These are phyloP conservation scores for Chionodraco myersi DNA, from an alignment of 2,113 vertebrate genomes.

Conservation along the genomic window DNA sequence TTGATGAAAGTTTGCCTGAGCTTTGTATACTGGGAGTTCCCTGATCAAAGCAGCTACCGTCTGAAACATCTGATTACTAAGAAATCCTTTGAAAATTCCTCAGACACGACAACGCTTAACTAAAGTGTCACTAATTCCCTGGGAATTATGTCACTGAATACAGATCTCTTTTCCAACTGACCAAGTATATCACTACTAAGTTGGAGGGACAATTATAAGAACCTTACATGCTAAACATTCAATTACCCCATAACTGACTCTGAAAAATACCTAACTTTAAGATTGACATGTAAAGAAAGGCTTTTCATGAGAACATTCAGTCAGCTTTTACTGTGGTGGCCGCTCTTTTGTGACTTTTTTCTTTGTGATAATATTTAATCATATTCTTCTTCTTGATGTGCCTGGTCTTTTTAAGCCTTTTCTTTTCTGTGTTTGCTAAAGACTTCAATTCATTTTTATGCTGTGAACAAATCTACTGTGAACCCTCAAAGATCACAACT, in stretches of 20 bases:
- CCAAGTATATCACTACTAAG: neutral
- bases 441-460: slow-evolving; percentile 7
- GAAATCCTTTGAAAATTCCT: neutral
- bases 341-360: neutral
- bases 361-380: slow-evolving; percentile 37
- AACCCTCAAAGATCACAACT: slow-evolving; percentile 15
- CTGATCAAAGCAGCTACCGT: neutral
- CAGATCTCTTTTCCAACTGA: neutral
- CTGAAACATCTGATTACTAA: slow-evolving; percentile 11
- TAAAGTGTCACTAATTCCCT: neutral
- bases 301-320: neutral
- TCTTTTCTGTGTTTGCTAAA: slow-evolving; percentile 13
- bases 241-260: slow-evolving; percentile 9
- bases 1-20: slow-evolving; percentile 9
- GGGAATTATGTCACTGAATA: slow-evolving; percentile 10
- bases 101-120: neutral
- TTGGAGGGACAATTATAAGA: neutral
- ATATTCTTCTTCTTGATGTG: slow-evolving; percentile 11
- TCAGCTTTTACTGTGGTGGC: neutral
- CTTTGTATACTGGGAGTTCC: slow-evolving; percentile 9
- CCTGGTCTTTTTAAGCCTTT: slow-evolving; percentile 15
- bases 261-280: neutral
- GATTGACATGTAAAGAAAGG: neutral
- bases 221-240: neutral
- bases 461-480: slow-evolving; percentile 12